A percentile compares a stretch with the other conserved stretches of the same genome.
Conservation (phyloP, 1,140 invertebrate species). For the Brachionus rotundiformis region DNA sequence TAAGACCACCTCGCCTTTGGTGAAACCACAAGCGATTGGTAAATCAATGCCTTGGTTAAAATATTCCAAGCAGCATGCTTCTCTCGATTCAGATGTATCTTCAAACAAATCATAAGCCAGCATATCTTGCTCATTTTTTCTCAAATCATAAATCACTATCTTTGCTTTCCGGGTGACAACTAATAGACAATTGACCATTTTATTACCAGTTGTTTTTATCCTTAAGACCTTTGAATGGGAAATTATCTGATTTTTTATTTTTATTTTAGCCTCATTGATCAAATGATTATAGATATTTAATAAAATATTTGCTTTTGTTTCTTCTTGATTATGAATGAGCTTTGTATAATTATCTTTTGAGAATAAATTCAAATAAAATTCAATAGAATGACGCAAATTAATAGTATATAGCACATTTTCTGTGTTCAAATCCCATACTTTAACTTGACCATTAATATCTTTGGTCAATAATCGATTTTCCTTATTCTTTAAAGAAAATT, state of each 20-base stretch:
- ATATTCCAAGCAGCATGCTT: not conserved
- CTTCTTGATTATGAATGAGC: not conserved
- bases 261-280: not conserved
- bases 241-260: not conserved
- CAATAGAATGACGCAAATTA: not conserved
- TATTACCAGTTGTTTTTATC: not conserved
- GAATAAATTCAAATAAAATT: not conserved
- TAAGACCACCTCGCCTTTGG: not conserved
- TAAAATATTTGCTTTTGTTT: not conserved
- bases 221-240: not conserved
- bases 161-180: not conserved
- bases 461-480: not conserved
- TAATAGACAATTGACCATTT: not conserved
- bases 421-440: not conserved
- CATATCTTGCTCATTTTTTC: not conserved
- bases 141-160: not conserved
- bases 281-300: not conserved
- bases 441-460: not conserved
- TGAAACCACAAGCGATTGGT: not conserved
- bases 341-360: not conserved
- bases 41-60: not conserved
- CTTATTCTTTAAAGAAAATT: not conserved
- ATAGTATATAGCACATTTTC: not conserved
- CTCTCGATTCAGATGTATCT: not conserved
- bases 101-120: not conserved